Evolutionary conservation across 2,888 invertebrate species (phyloP).

Genomic region (Trissolcus brochymenae): DNA sequence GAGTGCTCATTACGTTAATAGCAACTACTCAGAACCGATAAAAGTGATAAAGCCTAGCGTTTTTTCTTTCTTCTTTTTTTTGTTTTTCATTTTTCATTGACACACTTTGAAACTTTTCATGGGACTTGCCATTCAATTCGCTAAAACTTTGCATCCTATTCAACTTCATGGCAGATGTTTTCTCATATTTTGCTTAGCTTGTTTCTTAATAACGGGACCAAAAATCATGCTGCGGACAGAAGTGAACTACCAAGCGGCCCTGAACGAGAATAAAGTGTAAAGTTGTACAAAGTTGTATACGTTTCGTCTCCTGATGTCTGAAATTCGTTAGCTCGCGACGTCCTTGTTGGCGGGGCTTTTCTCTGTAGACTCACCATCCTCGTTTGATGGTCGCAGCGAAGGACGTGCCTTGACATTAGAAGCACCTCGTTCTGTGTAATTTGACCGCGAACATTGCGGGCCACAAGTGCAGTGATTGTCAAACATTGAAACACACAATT

Average conservation of each 20-base stretch:
- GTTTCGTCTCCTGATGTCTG: slow-evolving; percentile 30
- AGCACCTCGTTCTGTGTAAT: slow-evolving; percentile 72
- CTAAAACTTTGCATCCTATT: slow-evolving; percentile 67
- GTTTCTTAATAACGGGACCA: slow-evolving; percentile 63
- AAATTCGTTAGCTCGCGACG: slow-evolving; percentile 8
- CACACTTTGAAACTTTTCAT: slow-evolving; percentile 15
- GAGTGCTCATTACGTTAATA: slow-evolving; percentile 20
- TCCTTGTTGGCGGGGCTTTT: slow-evolving; percentile 41
- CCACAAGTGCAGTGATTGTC: slow-evolving; percentile 69
- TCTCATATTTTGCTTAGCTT: slow-evolving; percentile 63
- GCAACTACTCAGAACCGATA: slow-evolving; percentile 20
- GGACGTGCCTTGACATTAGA: slow-evolving; percentile 71
- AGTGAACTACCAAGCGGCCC: slow-evolving; percentile 63
- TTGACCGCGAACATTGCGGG: slow-evolving; percentile 72
- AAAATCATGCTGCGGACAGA: slow-evolving; percentile 44
- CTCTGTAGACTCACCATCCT: slow-evolving; percentile 51
- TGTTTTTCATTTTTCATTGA: slow-evolving; percentile 5
- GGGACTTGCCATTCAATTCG: slow-evolving; percentile 24
- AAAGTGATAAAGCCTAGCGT: slow-evolving; percentile 21
- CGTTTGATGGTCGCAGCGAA: slow-evolving; percentile 50
- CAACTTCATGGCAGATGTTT: slow-evolving; percentile 66
- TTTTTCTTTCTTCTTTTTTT: no score
- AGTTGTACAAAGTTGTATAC: slow-evolving; percentile 44
- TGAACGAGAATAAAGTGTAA: slow-evolving; percentile 66
- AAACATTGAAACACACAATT: slow-evolving; percentile 8